Conservation (phyloP, 64 coral and sea anemone species). For the Porites lutea region DNA sequence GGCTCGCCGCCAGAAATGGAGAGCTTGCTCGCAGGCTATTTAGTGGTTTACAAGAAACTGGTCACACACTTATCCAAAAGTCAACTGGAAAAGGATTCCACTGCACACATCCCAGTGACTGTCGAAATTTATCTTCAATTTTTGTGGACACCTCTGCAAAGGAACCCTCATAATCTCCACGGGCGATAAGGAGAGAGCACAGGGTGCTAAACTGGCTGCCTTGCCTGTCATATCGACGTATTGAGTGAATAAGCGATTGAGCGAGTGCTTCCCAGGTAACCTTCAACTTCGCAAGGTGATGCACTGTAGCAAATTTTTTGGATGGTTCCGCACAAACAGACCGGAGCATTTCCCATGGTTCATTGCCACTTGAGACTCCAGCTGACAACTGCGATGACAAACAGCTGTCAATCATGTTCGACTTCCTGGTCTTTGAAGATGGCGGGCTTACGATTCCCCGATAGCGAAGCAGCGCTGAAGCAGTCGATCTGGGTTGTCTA, state of each 20-base stretch:
- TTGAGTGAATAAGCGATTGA: constrained; percentile 82
- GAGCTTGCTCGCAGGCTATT: not conserved
- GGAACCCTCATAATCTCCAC: constrained; percentile 67
- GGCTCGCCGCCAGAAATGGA: not conserved
- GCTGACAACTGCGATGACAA: not conserved
- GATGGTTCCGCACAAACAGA: constrained; percentile 86
- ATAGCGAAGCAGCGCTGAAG: constrained; percentile 86
- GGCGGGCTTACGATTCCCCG: constrained; percentile 57
- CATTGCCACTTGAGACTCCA: constrained; percentile 70
- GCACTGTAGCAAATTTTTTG: constrained; percentile 90
- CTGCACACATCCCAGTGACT: constrained; percentile 74
- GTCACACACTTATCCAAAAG: constrained; percentile 93
- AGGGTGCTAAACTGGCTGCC: constrained; percentile 76
- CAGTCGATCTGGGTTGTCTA: constrained; percentile 81
- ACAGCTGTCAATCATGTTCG: not conserved
- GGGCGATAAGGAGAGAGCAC: constrained; percentile 79
- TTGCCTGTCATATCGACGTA: constrained; percentile 73
- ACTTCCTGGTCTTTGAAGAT: not conserved
- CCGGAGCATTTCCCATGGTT: constrained; percentile 90
- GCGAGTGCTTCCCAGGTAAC: constrained; percentile 75
- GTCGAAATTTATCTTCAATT: constrained; percentile 76
- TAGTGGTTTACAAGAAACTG: not conserved
- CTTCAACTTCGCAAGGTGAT: constrained; percentile 73
- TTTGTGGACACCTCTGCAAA: constrained; percentile 79
- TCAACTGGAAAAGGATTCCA: constrained; percentile 93